Percentiles rank a stretch among this genome's conserved stretches.
These are phyloP conservation scores for Pristionchus pacificus DNA, from an alignment of 1,140 invertebrate species.

Conservation along the genomic window DNA sequence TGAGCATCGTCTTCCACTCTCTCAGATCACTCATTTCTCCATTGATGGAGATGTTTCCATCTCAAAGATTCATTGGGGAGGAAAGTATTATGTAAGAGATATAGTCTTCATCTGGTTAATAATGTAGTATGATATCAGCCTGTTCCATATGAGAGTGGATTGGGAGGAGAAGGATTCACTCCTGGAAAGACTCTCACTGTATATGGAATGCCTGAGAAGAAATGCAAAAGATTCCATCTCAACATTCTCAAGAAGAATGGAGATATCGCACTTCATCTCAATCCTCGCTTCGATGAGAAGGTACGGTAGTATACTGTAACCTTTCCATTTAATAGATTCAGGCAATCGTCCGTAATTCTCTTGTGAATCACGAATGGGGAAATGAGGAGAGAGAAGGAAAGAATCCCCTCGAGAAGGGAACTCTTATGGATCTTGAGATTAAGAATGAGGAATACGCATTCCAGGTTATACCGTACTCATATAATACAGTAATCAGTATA, in stretches of 20 bases:
- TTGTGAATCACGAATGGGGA: slow-evolving; percentile 50
- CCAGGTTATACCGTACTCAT: slow-evolving; percentile 35
- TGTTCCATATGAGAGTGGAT: slow-evolving; percentile 53
- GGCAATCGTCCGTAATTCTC: slow-evolving; percentile 49
- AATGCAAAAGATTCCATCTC: slow-evolving; percentile 54
- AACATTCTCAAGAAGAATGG: slow-evolving; percentile 56
- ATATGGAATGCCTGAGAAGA: slow-evolving; percentile 55
- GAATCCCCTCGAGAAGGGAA: slow-evolving; percentile 42
- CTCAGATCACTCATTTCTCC: slow-evolving; percentile 52
- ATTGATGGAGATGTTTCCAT: slow-evolving; percentile 52
- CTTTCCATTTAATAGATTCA: slow-evolving; percentile 7
- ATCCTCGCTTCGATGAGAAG: slow-evolving; percentile 55
- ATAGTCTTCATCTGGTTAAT: slow-evolving; percentile 17
- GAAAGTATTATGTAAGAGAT: slow-evolving; percentile 52
- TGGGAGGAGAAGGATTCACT: slow-evolving; percentile 47
- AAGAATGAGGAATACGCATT: slow-evolving; percentile 53
- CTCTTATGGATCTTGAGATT: slow-evolving; percentile 52
- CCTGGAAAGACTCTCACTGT: slow-evolving; percentile 51
- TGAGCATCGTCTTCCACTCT: slow-evolving; percentile 43
- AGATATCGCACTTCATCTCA: slow-evolving; percentile 55
- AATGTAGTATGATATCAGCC: slow-evolving; percentile 38
- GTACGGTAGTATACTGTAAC: slow-evolving; percentile 12
- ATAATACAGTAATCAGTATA: background rate
- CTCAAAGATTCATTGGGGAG: slow-evolving; percentile 49
- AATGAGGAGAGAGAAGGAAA: slow-evolving; percentile 56